Evolutionary conservation across 2,888 invertebrate species (phyloP).

Genomic region (Sericinus montela): DNA sequence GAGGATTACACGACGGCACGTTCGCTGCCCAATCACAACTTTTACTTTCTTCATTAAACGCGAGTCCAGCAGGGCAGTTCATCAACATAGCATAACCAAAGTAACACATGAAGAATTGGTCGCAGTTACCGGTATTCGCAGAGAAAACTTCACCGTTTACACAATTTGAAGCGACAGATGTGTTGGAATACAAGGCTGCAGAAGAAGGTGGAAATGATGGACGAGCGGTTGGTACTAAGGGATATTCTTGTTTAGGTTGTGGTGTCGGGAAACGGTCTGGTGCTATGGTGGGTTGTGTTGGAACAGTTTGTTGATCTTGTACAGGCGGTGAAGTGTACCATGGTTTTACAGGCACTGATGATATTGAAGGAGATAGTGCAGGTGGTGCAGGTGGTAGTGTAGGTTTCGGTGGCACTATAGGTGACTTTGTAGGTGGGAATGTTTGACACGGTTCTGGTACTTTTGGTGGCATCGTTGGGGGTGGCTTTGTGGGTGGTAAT

Average conservation of each 20-base stretch:
- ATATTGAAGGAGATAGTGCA: neutral
- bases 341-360: neutral
- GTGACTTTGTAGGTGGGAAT: neutral
- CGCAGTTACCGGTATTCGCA: slow-evolving; percentile 42
- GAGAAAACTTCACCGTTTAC: slow-evolving; percentile 39
- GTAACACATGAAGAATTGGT: slow-evolving; percentile 48
- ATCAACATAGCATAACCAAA: slow-evolving; percentile 44
- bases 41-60: slow-evolving; percentile 38
- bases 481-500: neutral
- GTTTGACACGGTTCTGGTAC: neutral
- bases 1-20: slow-evolving; percentile 49
- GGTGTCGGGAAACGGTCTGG: too few relatives aligned
- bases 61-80: slow-evolving; percentile 53
- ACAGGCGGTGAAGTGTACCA: neutral
- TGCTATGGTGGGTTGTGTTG: too few relatives aligned
- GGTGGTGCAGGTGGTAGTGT: neutral
- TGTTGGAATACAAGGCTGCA: too few relatives aligned
- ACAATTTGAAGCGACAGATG: neutral
- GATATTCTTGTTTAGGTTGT: too few relatives aligned
- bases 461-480: neutral
- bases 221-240: too few relatives aligned
- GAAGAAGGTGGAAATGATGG: neutral
- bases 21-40: slow-evolving; percentile 56
- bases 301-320: too few relatives aligned
- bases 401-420: neutral